These are phyloP conservation scores for Drosophila kuntzei DNA, from an alignment of 2,888 invertebrate genomes.

Conservation along the genomic window DNA sequence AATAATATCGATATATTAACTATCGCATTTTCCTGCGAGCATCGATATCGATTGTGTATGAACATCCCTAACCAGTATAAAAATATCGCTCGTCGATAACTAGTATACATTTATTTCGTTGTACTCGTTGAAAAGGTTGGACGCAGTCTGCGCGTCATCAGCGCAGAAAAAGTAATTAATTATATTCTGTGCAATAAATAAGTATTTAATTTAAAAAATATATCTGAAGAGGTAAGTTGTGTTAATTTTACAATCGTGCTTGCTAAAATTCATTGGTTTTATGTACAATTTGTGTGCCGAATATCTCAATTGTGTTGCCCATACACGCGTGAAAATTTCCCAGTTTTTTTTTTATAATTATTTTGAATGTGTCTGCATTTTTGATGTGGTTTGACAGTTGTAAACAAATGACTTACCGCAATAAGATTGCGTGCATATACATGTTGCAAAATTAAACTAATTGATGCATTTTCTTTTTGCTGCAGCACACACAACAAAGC, in stretches of 20 bases:
- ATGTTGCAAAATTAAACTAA: conserved; percentile 19
- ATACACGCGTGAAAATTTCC: conserved; percentile 67
- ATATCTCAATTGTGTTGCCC: conserved; percentile 1
- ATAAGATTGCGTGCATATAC: conserved; percentile 8
- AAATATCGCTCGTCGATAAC: conserved; percentile 29
- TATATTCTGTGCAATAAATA: conserved; percentile 32
- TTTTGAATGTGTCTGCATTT: conserved; percentile 54
- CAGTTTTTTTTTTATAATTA: conserved; percentile 58
- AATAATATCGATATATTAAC: not conserved
- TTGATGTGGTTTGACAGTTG: conserved; percentile 46
- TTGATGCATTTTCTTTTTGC: conserved; percentile 31
- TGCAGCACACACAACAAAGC: conserved; percentile 39
- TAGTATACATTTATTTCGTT: conserved; percentile 59
- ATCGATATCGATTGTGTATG: conserved; percentile 18
- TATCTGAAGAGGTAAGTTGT: conserved; percentile 37
- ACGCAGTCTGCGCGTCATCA: conserved; percentile 58
- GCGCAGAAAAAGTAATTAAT: conserved; percentile 41
- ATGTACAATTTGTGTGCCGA: not conserved
- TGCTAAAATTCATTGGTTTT: not conserved
- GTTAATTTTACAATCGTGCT: not conserved
- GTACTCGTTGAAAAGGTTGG: conserved; percentile 52
- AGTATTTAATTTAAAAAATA: conserved; percentile 39
- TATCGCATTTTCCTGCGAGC: not conserved
- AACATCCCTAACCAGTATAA: conserved; percentile 39
- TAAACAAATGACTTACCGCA: conserved; percentile 51